These are phyloP conservation scores for Shinisaurus crocodilurus DNA, from an alignment of 2,113 vertebrate genomes.

Conservation along the genomic window DNA sequence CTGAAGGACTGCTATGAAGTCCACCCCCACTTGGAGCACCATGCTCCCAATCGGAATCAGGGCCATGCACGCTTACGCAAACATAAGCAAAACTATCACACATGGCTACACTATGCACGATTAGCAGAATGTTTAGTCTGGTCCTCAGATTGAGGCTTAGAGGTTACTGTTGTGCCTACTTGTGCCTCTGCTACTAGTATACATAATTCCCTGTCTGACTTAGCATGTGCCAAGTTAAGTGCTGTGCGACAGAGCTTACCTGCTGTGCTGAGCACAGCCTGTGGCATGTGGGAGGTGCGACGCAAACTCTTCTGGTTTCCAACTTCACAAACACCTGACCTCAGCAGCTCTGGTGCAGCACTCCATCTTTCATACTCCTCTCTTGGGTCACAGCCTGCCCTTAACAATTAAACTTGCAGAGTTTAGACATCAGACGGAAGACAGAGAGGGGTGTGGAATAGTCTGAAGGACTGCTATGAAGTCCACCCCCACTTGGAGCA, in stretches of 20 bases:
- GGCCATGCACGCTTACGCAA: too few species aligned
- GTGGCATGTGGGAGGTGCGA: neutral
- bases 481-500: too few species aligned
- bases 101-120: too few species aligned
- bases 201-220: neutral
- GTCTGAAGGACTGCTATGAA: neutral
- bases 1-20: neutral
- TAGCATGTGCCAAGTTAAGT: neutral
- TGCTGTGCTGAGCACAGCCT: neutral
- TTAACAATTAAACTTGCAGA: constrained; percentile 17
- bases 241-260: neutral
- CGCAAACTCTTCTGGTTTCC: neutral
- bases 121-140: too few species aligned
- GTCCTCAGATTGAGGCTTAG: neutral
- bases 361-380: neutral
- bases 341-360: neutral
- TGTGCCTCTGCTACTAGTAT: neutral
- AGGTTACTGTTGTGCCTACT: neutral
- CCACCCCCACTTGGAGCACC: too few species aligned
- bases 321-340: neutral
- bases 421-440: neutral
- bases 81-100: too few species aligned
- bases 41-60: too few species aligned
- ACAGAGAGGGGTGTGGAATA: neutral
- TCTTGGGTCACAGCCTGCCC: neutral